phyloP scores from a whole-genome alignment of 2,888 invertebrate species.

The Ischnus inquisitorius region DNA sequence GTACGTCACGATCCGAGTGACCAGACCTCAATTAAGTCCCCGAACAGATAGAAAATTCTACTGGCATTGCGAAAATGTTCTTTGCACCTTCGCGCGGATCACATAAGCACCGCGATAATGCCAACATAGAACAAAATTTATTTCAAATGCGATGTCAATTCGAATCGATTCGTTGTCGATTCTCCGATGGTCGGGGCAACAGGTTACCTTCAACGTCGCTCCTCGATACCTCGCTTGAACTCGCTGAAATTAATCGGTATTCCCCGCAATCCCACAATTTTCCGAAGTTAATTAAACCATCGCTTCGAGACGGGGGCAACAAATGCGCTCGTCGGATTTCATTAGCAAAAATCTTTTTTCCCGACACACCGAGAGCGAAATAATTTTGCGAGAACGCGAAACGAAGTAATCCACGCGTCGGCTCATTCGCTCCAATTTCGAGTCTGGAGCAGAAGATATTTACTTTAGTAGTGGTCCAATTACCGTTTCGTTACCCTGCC shows the following conservation, averaged over 20 bases:
- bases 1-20: slow-evolving; percentile 69
- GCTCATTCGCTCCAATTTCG: slow-evolving; percentile 39
- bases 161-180: neutral
- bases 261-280: neutral
- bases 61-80: neutral
- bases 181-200: neutral
- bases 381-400: slow-evolving; percentile 1
- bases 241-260: neutral
- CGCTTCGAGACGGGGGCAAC: no score
- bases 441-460: slow-evolving; percentile 27
- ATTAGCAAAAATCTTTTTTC: neutral
- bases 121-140: neutral
- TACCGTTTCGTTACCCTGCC: slow-evolving; percentile 15
- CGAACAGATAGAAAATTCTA: slow-evolving; percentile 70
- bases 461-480: slow-evolving; percentile 44
- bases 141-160: no score
- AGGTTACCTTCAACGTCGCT: neutral
- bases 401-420: slow-evolving; percentile 5
- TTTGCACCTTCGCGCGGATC: neutral
- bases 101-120: neutral
- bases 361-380: slow-evolving; percentile 11
- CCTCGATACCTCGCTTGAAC: no score
- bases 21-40: slow-evolving; percentile 74
- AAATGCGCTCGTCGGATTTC: neutral
- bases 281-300: no score